Evolutionary conservation across 2,113 vertebrate species (phyloP).

Genomic region (Daboia siamensis): DNA sequence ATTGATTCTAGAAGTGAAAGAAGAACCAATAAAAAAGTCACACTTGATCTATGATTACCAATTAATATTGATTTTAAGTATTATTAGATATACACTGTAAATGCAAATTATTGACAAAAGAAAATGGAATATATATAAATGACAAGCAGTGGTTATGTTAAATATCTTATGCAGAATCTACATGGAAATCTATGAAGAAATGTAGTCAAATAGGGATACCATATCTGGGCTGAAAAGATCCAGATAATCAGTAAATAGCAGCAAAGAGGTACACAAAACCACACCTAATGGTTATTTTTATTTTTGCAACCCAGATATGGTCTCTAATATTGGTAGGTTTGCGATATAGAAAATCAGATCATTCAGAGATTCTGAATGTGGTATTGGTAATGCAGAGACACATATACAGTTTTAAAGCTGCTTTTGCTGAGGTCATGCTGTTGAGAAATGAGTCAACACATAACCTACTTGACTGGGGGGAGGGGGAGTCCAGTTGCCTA

Average conservation of each 20-base stretch:
- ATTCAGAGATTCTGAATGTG: not conserved
- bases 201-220: not conserved
- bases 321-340: not conserved
- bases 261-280: not conserved
- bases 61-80: not conserved
- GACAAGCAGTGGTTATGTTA: not conserved
- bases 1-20: not conserved
- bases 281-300: not conserved
- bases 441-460: not conserved
- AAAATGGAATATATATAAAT: not conserved
- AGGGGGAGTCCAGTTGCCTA: not conserved
- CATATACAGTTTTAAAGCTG: not conserved
- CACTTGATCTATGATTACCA: not conserved
- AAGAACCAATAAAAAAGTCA: not conserved
- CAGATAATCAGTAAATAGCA: not conserved
- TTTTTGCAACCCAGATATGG: not conserved
- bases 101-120: not conserved
- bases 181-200: not conserved
- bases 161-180: not conserved
- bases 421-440: not conserved
- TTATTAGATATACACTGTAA: not conserved
- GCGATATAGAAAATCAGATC: not conserved
- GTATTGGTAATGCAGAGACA: not conserved
- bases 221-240: not conserved
- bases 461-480: not conserved